Conservation (phyloP, 2,797 vertebrate species). For the Lepus oiostolus region DNA sequence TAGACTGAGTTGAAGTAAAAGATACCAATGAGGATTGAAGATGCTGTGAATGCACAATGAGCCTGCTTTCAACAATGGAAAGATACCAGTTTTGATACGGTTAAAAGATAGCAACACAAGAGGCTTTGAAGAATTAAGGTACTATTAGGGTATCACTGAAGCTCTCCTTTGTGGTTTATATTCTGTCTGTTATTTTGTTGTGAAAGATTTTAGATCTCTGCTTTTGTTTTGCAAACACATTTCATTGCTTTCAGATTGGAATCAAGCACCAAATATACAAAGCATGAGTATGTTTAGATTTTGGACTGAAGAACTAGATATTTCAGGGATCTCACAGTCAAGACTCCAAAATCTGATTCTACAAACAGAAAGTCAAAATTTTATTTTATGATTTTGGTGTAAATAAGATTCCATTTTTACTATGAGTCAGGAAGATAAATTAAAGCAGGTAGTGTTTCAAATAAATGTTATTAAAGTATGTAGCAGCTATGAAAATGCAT, state of each 20-base stretch:
- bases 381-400: neutral
- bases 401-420: neutral
- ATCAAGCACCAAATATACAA: neutral
- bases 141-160: neutral
- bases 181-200: neutral
- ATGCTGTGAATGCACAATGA: neutral
- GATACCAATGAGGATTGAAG: neutral
- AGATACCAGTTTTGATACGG: neutral
- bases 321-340: neutral
- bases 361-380: constrained; percentile 2
- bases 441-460: neutral
- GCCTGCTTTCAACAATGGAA: neutral
- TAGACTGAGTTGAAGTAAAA: neutral
- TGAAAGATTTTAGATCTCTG: constrained; percentile 29
- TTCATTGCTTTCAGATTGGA: constrained; percentile 13
- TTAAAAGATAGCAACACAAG: neutral
- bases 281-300: neutral
- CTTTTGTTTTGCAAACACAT: constrained; percentile 32
- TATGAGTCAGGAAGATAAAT: neutral
- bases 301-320: constrained; percentile 25
- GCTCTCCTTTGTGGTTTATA: neutral
- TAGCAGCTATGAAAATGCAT: neutral
- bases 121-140: neutral
- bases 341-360: constrained; percentile 40
- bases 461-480: neutral